Evolutionary conservation across 2,888 invertebrate genomes (phyloP).

Genomic region (Sphinx pinastri): DNA sequence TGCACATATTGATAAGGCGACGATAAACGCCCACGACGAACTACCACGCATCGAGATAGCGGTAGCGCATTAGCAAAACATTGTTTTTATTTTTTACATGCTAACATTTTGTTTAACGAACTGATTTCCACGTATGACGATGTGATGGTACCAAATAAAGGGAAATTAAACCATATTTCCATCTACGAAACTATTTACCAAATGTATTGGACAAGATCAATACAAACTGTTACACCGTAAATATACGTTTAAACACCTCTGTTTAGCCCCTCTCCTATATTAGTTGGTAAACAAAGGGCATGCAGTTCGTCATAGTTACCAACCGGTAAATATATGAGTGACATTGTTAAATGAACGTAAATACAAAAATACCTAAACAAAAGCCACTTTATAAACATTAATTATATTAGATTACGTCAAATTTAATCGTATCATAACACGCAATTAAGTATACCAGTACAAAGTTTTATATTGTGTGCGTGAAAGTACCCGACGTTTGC

Average conservation of each 20-base stretch:
- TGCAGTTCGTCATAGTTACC: no score
- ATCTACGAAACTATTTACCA: background rate
- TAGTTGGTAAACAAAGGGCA: background rate
- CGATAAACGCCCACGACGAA: slow-evolving; percentile 71
- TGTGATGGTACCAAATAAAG: background rate
- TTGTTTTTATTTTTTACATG: slow-evolving; percentile 36
- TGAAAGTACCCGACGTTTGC: slow-evolving; percentile 38
- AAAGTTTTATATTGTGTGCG: slow-evolving; percentile 33
- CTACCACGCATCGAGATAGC: slow-evolving; percentile 53
- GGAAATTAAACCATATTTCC: no score
- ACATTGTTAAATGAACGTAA: background rate
- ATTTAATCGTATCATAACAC: slow-evolving; percentile 8
- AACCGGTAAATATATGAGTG: background rate
- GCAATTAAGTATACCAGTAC: slow-evolving; percentile 17
- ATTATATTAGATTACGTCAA: background rate
- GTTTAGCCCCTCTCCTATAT: no score
- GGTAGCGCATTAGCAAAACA: slow-evolving; percentile 42
- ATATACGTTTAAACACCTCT: background rate
- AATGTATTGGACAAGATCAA: background rate
- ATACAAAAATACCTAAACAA: slow-evolving; percentile 4
- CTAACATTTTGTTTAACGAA: background rate
- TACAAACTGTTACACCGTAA: background rate
- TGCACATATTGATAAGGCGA: slow-evolving; percentile 60
- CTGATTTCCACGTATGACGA: background rate
- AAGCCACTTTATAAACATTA: background rate